Base-by-base conservation (phyloP, 2,113 vertebrate genomes). In the Brachyistius frenatus region DNA sequence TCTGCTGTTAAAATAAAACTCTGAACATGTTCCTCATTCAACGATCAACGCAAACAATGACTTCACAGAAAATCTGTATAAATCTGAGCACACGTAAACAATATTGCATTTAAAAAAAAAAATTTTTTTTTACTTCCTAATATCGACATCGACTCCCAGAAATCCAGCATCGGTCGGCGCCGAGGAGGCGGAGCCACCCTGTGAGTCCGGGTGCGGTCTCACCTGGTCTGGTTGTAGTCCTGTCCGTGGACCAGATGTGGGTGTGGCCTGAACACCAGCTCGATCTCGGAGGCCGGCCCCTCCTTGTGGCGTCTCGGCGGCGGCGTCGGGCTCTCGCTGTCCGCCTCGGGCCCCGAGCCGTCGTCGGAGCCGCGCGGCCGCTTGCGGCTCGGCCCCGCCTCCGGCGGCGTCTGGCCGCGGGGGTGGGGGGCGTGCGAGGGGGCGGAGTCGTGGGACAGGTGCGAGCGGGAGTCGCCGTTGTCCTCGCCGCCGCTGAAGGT, bases 201-300 rank as follows among this genome's bases (percentile, higher is more conserved):
- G 23, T 23, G 23, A 23, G 23, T 23, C 23, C 23, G 23, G 23
- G 3, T 14, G 1, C 8, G 0, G 3, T 10, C 83, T 88, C 70
- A 97, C 96, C 96, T 96, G 76, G 96, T 97, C 93, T 97, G 96
- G 82, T 93, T 96, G 92, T 97, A 96, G 73, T 96, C 94, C 49
- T 95, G 93, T 30, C 88, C 93, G 54, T 94, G 93, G 84, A 96
- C 96, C 88, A 97, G 92, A 83, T 96, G 92, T 3, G 96, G 96
- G 78, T 97, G 96, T 1, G 96, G 96, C 47, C 94, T 94, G 92
- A 97, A 97, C 77, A 97, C 95, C 67, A 97, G 93, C 90, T 97
- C 96, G 2, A 97, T 97, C 93, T 97, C 96, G 0, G 96, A 95
- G 62, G 76, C 84, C 2, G 86, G 74, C 0, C 93, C 92, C 2